phyloP scores from a whole-genome alignment of 2,113 vertebrate species.

The Anarrhichthys ocellatus region DNA sequence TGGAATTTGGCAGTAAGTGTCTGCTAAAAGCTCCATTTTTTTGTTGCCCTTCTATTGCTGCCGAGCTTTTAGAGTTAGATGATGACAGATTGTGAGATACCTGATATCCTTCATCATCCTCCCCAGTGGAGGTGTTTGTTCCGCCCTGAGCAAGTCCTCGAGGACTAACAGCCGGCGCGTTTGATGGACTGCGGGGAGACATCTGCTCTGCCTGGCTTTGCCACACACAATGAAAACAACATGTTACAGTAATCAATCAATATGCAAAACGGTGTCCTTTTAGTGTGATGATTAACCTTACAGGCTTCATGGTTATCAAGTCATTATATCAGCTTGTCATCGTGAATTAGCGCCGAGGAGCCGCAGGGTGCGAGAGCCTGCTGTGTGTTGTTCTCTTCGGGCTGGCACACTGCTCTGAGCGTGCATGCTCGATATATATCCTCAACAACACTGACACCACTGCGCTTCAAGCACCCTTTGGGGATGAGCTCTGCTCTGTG shows the following conservation, averaged over 20 bases:
- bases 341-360: constrained; percentile 45
- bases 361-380: constrained; percentile 3
- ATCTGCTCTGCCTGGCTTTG: constrained; percentile 76
- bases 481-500: constrained; percentile 67
- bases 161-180: constrained; percentile 78
- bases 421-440: constrained; percentile 56
- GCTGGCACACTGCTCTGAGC: constrained; percentile 48
- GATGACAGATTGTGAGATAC: constrained; percentile 84
- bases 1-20: constrained; percentile 74
- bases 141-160: constrained; percentile 75
- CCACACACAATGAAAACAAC: constrained; percentile 68
- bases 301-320: constrained; percentile 41
- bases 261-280: constrained; percentile 57
- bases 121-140: constrained; percentile 82
- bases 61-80: constrained; percentile 80
- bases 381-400: constrained; percentile 35
- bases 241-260: constrained; percentile 66
- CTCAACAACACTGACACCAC: constrained; percentile 66
- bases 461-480: constrained; percentile 58
- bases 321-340: constrained; percentile 44
- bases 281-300: constrained; percentile 62
- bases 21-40: constrained; percentile 76
- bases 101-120: constrained; percentile 85
- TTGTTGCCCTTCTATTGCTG: constrained; percentile 69
- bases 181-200: constrained; percentile 81